Percentiles rank a stretch among this genome's conserved stretches.
These are phyloP conservation scores for Brenthis hecate DNA, from an alignment of 2,888 invertebrate genomes.

Conservation along the genomic window DNA sequence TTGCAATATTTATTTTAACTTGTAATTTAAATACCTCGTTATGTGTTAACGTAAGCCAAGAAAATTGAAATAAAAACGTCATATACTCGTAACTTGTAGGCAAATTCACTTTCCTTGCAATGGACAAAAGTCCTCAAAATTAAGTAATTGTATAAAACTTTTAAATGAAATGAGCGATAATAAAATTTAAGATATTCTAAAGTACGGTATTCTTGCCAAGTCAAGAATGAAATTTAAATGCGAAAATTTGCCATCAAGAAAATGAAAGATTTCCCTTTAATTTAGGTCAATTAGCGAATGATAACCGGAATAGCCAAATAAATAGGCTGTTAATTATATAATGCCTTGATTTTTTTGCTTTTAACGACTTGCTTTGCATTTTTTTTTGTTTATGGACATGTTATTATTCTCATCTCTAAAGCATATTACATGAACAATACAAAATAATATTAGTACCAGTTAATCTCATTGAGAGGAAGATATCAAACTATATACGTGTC, in stretches of 20 bases:
- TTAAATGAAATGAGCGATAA: conserved; percentile 11
- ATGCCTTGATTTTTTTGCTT: neutral
- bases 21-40: too few species aligned
- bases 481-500: too few species aligned
- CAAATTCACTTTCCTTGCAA: neutral
- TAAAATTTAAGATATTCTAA: conserved; percentile 15
- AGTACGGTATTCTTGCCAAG: conserved; percentile 19
- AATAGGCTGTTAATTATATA: neutral
- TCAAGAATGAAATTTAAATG: conserved; percentile 7
- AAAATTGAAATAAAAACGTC: too few species aligned
- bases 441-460: too few species aligned
- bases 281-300: conserved; percentile 30
- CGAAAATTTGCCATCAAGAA: conserved; percentile 19
- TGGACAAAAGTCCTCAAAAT: neutral
- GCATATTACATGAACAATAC: too few species aligned
- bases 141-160: conserved; percentile 16
- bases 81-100: neutral
- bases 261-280: conserved; percentile 11
- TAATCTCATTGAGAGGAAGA: too few species aligned
- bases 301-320: conserved; percentile 16
- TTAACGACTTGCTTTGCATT: neutral
- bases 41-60: too few species aligned
- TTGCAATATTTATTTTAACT: too few species aligned
- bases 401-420: too few species aligned
- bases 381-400: too few species aligned